phyloP scores from a whole-genome alignment of 2,888 invertebrate species.

The Cataglyphis rosenhaueri region DNA sequence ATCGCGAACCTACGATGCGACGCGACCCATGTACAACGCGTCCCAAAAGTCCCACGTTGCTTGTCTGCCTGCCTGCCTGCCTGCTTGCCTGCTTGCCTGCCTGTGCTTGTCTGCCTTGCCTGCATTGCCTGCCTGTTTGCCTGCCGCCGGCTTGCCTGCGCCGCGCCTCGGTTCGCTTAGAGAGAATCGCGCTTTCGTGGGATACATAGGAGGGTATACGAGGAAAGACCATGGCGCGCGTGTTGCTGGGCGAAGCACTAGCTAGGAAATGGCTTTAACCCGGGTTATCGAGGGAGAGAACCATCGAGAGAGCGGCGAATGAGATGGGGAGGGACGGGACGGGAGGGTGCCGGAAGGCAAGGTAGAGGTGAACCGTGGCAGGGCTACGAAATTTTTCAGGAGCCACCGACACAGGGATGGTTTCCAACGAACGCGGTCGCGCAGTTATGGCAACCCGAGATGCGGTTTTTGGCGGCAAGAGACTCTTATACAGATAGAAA shows the following conservation, averaged over 20 bases:
- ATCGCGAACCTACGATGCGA: slow-evolving; percentile 83
- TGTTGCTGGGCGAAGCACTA: slow-evolving; percentile 72
- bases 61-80: slow-evolving; percentile 51
- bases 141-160: slow-evolving; percentile 13
- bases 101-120: slow-evolving; percentile 46
- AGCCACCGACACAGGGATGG: slow-evolving; percentile 46
- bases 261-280: slow-evolving; percentile 76
- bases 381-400: slow-evolving; percentile 75
- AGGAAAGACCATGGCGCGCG: slow-evolving; percentile 69
- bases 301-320: slow-evolving; percentile 38
- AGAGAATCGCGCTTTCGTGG: slow-evolving; percentile 64
- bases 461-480: slow-evolving; percentile 71
- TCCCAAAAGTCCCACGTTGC: slow-evolving; percentile 80
- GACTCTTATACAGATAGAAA: neutral
- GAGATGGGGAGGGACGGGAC: slow-evolving; percentile 7
- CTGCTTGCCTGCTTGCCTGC: slow-evolving; percentile 51
- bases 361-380: slow-evolving; percentile 25
- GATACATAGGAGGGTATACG: slow-evolving; percentile 64
- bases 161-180: slow-evolving; percentile 59
- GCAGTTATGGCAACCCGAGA: slow-evolving; percentile 59
- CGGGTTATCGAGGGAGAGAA: slow-evolving; percentile 71
- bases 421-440: slow-evolving; percentile 36
- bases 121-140: slow-evolving; percentile 68
- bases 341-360: slow-evolving; percentile 35
- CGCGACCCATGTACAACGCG: slow-evolving; percentile 77